Evolutionary conservation across 2,113 vertebrate genomes (phyloP).

Genomic region (Galemys pyrenaicus): DNA sequence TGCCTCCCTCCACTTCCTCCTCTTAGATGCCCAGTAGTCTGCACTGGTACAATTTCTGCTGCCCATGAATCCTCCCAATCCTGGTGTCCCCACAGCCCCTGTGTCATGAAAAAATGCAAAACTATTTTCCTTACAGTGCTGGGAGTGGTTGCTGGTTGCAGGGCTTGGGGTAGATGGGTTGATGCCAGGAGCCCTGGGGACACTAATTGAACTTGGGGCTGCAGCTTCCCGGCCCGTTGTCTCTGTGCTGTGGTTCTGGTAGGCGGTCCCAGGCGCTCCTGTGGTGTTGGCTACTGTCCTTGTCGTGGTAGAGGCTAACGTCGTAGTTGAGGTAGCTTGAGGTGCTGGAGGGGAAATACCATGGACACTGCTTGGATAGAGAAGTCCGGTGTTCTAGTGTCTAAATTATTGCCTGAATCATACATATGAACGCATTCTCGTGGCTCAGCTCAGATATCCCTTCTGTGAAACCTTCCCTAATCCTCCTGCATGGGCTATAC

Average conservation of each 20-base stretch:
- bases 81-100: neutral
- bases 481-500: neutral
- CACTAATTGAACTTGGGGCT: slow-evolving; percentile 58
- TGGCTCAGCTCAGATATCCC: neutral
- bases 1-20: neutral
- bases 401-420: neutral
- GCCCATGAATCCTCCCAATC: neutral
- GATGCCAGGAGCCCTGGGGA: slow-evolving; percentile 69
- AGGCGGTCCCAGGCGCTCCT: slow-evolving; percentile 65
- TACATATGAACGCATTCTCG: neutral
- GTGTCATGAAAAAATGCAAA: slow-evolving; percentile 20
- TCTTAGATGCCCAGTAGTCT: neutral
- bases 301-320: slow-evolving; percentile 30
- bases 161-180: slow-evolving; percentile 84
- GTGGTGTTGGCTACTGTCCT: slow-evolving; percentile 15
- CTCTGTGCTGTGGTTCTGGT: slow-evolving; percentile 58
- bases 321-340: slow-evolving; percentile 82
- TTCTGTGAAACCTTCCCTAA: neutral
- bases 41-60: neutral
- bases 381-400: neutral
- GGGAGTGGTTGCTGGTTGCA: slow-evolving; percentile 93
- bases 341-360: slow-evolving; percentile 77
- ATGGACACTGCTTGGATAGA: slow-evolving; percentile 22
- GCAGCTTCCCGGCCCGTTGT: slow-evolving; percentile 21
- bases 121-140: slow-evolving; percentile 90